Evolutionary conservation across 2,888 invertebrate species (phyloP), one percentile per base, ranked within the genome.

Genomic region (Pristionchus exspectatus): DNA sequence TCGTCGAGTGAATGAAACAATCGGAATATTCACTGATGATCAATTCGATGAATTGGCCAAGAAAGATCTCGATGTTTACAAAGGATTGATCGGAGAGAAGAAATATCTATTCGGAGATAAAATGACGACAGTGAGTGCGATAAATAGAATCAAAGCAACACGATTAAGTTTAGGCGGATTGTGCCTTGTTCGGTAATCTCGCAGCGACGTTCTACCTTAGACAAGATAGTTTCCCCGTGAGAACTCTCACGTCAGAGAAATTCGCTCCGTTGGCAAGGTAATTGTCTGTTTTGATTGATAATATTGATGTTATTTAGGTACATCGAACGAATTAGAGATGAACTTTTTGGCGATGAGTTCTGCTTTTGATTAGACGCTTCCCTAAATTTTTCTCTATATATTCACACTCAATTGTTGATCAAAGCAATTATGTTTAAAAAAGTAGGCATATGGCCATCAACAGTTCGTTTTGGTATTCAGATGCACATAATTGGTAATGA

Each of bases 11-110:
- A 81, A 50, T 24, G 81, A 81, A 14, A 81, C 81, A 10, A 16
- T 81, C 9, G 81, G 81, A 24, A n/a, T 44, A n/a, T 81, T 50
- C 33, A 81, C 50, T 24, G 38, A 81, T 27, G 54, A n/a, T 24
- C 81, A 81, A 81, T 81, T 81, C 9, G 27, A 81, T 81, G 81
- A 81, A 27, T 4, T 81, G 27, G 50, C 81, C 16, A 81, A 44
- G 50, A 81, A 81, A 27, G 81, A 81, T 81, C 81, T 81, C 81
- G 81, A 81, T 14, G 81, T 54, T 14, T 81, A 81, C 50, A 50
- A 44, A 27, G 81, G 81, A 12, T 54, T 81, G 27, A n/a, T 81
- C 12, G 81, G 81, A 54, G 54, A 81, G 0, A 81, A 81, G 81
- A 81, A 81, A 21, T 81, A n/a, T 7, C 50, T 81, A 3, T 81